A percentile compares a stretch with the other conserved stretches of the same genome.
Evolutionary conservation across 2,113 vertebrate species (phyloP).

Genomic region (Aythya baeri): DNA sequence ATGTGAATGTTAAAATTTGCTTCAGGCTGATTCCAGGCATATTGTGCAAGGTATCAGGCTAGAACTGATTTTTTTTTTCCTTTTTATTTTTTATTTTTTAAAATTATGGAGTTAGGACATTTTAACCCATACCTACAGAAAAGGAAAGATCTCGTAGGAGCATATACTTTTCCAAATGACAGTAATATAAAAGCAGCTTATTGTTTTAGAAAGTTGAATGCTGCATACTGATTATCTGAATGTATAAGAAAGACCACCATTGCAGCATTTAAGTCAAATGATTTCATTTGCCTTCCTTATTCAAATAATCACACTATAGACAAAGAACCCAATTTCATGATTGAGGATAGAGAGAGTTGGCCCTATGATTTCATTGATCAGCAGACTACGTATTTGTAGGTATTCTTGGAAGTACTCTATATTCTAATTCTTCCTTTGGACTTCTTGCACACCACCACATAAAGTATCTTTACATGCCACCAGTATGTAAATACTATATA

Average conservation of each 20-base stretch:
- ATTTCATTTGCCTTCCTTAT: conserved; percentile 16
- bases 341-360: neutral
- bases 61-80: neutral
- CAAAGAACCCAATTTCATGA: neutral
- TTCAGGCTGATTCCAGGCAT: conserved; percentile 65
- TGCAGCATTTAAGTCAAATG: conserved; percentile 1
- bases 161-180: neutral
- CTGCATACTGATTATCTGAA: conserved; percentile 25
- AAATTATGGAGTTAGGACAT: conserved; percentile 30
- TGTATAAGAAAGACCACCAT: neutral
- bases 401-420: neutral
- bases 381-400: neutral
- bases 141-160: neutral
- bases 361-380: neutral
- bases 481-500: neutral
- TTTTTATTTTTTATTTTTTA: conserved; percentile 40
- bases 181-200: conserved; percentile 32
- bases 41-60: conserved; percentile 34
- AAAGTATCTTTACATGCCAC: neutral
- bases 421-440: neutral
- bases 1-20: conserved; percentile 63
- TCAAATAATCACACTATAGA: neutral
- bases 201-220: conserved; percentile 22
- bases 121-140: conserved; percentile 1
- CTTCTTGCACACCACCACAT: conserved; percentile 14